Evolutionary conservation across 2,888 invertebrate genomes (phyloP), one percentile per base, ranked within the genome.

Genomic region (Sepiola atlantica): DNA sequence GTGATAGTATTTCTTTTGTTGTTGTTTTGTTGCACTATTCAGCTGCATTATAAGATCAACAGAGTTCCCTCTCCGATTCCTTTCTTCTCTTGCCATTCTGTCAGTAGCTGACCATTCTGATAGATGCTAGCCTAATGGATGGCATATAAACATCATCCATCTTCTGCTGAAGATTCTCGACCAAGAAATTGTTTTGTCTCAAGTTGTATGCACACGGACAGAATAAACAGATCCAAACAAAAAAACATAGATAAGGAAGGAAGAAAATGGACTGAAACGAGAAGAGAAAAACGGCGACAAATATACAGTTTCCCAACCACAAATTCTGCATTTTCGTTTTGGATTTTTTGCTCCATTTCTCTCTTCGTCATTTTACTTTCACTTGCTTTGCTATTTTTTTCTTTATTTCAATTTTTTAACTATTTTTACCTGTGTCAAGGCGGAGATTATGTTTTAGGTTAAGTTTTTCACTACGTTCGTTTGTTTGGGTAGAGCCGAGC

Each of bases 221-320:
- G 77, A 77, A 77, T 77, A 77, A 77, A 77, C 32, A 77, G 77
- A 77, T 77, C 77, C n/a, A 77, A 77, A n/a, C 77, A n/a, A 77
- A 45, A n/a, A n/a, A 77, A 77, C n/a, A 77, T 28, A 77, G n/a
- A 77, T n/a, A n/a, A n/a, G 77, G n/a, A 77, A 77, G 77, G 14
- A 77, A n/a, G 4, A n/a, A 77, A 32, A 77, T 77, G n/a, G 14
- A 77, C n/a, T 14, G 1, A 77, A 77, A 77, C 2, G n/a, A 77
- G 16, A 77, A 77, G 28, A 57, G 24, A 1, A 57, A 57, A 57
- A 57, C 6, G 6, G 28, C 6, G 3, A n/a, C 16, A 77, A 77
- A 77, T 14, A 32, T 77, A 77, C 32, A 77, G 28, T 77, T 77
- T 24, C 10, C 61, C 61, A 57, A 20, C 24, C 21, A 57, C 57